Evolutionary conservation across 2,888 invertebrate species (phyloP).

Genomic region (Sialis lutaria): DNA sequence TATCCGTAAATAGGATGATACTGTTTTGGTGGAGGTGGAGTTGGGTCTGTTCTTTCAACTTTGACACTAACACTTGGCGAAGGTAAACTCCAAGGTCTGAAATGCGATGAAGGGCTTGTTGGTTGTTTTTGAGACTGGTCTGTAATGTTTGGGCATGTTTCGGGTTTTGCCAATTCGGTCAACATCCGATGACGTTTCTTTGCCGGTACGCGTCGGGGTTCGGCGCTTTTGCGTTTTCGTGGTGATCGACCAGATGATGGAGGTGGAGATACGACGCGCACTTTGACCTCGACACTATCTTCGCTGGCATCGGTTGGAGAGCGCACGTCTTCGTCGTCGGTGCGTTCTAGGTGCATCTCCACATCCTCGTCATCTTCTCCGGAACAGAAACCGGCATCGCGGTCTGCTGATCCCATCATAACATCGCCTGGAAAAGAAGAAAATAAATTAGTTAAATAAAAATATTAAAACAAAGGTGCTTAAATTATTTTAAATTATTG

Average conservation of each 20-base stretch:
- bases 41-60: conserved; percentile 21
- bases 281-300: conserved; percentile 45
- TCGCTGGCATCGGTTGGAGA: conserved; percentile 47
- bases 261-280: conserved; percentile 33
- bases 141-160: conserved; percentile 6
- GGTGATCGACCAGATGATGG: conserved; percentile 19
- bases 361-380: conserved; percentile 51
- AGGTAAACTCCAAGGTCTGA: conserved; percentile 45
- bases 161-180: conserved; percentile 15
- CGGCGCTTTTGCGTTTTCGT: conserved; percentile 49
- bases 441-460: conserved; percentile 4
- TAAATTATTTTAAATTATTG: too few species aligned
- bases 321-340: conserved; percentile 28
- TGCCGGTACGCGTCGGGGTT: conserved; percentile 49
- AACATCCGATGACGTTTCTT: conserved; percentile 47
- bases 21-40: conserved; percentile 27
- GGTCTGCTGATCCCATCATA: conserved; percentile 27
- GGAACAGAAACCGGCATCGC: conserved; percentile 57
- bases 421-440: conserved; percentile 33
- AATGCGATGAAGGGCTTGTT: conserved; percentile 23
- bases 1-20: conserved; percentile 9
- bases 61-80: conserved; percentile 9
- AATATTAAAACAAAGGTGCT: too few species aligned
- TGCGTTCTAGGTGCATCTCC: not conserved
- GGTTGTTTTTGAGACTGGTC: conserved; percentile 21